Evolutionary conservation across 2,113 vertebrate species (phyloP).

Genomic region (Sebastes schlegelii): DNA sequence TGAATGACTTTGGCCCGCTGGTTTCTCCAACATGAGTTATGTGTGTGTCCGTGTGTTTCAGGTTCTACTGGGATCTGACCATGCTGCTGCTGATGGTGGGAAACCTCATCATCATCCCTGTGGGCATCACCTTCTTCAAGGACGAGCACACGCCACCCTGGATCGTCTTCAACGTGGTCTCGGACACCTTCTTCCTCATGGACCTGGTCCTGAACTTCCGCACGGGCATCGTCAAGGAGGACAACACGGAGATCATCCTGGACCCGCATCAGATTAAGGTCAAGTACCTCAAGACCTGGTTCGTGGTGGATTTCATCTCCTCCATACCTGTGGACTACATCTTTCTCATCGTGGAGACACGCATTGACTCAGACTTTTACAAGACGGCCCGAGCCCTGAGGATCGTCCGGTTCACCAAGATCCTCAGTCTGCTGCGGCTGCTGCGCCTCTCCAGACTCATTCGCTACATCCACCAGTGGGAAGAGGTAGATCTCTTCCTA

Average conservation of each 20-base stretch:
- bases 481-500: slow-evolving; percentile 89
- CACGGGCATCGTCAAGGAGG: slow-evolving; percentile 97
- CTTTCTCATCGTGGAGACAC: slow-evolving; percentile 98
- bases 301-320: slow-evolving; percentile 98
- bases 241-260: slow-evolving; percentile 98
- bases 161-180: slow-evolving; percentile 99
- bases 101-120: slow-evolving; percentile 99
- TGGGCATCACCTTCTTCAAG: slow-evolving; percentile 99
- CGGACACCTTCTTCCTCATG: slow-evolving; percentile 98
- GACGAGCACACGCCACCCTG: slow-evolving; percentile 98
- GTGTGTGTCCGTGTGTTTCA: slow-evolving; percentile 62
- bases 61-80: slow-evolving; percentile 99
- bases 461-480: slow-evolving; percentile 99
- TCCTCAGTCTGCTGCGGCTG: slow-evolving; percentile 95
- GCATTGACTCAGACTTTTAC: slow-evolving; percentile 98
- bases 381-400: slow-evolving; percentile 96
- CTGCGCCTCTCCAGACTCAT: slow-evolving; percentile 96
- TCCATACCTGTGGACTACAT: slow-evolving; percentile 99
- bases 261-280: slow-evolving; percentile 97
- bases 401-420: slow-evolving; percentile 99
- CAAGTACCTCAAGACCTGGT: slow-evolving; percentile 99
- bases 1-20: slow-evolving; percentile 6
- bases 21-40: neutral
- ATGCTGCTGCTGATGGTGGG: slow-evolving; percentile 99
- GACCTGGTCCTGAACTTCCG: slow-evolving; percentile 99